Evolutionary conservation across 2,113 vertebrate genomes (phyloP).

Genomic region (Psephotus haematonotus): DNA sequence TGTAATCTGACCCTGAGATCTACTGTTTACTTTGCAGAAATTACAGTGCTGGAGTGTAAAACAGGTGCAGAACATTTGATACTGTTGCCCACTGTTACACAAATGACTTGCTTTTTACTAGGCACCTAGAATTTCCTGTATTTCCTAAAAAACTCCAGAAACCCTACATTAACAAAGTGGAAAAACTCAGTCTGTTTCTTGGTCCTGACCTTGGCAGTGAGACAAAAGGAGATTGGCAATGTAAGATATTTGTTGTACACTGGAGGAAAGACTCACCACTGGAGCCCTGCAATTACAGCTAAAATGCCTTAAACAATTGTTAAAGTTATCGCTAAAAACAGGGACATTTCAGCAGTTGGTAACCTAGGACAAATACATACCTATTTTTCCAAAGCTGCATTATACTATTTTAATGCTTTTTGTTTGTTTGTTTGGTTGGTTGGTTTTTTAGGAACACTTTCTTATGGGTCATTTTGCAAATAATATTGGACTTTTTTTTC

Average conservation of each 20-base stretch:
- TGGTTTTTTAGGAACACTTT: background rate
- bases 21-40: slow-evolving; percentile 67
- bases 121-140: slow-evolving; percentile 19
- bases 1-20: slow-evolving; percentile 64
- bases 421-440: background rate
- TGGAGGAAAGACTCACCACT: background rate
- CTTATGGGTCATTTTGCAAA: background rate
- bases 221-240: slow-evolving; percentile 44
- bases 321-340: background rate
- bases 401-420: background rate
- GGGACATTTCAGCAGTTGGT: background rate
- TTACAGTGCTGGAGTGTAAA: slow-evolving; percentile 46
- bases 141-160: slow-evolving; percentile 60
- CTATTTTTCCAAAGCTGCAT: background rate
- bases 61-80: slow-evolving; percentile 64
- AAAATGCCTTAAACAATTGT: background rate
- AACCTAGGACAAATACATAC: background rate
- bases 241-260: background rate
- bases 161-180: slow-evolving; percentile 35
- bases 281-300: background rate
- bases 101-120: slow-evolving; percentile 41
- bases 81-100: slow-evolving; percentile 26
- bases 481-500: background rate
- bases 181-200: slow-evolving; percentile 48
- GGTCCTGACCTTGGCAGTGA: slow-evolving; percentile 55